phyloP scores from a whole-genome alignment of 2,797 vertebrate species.

The Percopsis omiscomaycus region DNA sequence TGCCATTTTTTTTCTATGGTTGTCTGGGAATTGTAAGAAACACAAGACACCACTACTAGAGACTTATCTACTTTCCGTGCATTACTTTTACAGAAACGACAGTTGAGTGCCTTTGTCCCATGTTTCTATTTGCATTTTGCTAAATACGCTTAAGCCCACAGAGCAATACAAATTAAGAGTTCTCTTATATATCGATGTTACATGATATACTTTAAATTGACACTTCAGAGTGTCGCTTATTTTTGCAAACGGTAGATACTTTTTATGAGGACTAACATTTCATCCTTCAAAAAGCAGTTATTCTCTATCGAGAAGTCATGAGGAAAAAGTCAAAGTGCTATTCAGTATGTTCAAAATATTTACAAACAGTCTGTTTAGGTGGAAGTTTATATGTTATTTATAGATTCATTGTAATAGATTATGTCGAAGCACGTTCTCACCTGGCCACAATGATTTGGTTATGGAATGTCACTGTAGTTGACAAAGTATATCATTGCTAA shows the following conservation, averaged over 20 bases:
- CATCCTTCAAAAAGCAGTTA: background rate
- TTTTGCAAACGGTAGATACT: no score
- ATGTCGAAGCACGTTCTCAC: no score
- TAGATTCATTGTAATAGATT: no score
- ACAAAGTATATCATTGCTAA: no score
- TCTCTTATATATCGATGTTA: background rate
- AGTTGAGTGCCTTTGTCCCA: constrained; percentile 86
- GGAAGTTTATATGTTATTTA: no score
- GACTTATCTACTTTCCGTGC: constrained; percentile 77
- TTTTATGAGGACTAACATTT: background rate
- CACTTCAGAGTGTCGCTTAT: background rate
- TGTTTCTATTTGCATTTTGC: constrained; percentile 53
- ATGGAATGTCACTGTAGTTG: no score
- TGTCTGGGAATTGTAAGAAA: constrained; percentile 48
- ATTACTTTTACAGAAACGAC: constrained; percentile 72
- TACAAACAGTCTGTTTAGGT: no score
- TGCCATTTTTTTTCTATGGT: constrained; percentile 34
- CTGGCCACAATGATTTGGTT: no score
- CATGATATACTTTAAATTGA: background rate
- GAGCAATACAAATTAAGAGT: background rate
- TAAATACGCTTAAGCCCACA: constrained; percentile 7
- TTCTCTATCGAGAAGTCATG: no score
- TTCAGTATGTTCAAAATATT: no score
- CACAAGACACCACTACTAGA: constrained; percentile 22
- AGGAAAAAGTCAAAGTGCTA: no score